These are phyloP conservation scores for Blastobasis lacticolella DNA, from an alignment of 2,888 invertebrate species.

Conservation along the genomic window DNA sequence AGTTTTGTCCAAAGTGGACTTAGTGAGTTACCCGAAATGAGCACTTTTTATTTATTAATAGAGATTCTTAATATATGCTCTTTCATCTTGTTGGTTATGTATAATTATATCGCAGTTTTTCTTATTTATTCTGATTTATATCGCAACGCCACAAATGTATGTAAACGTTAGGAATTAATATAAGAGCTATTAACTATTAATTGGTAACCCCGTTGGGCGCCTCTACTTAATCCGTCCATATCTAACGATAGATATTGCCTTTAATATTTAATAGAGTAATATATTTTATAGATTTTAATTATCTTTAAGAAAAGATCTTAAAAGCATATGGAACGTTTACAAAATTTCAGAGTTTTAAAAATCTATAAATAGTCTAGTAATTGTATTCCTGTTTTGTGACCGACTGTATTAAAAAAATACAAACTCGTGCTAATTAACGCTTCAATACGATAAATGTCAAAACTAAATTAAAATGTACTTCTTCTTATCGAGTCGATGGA, in stretches of 20 bases:
- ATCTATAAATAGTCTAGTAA: too few species aligned
- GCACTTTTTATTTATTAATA: constrained; percentile 64
- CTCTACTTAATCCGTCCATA: constrained; percentile 73
- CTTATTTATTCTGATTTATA: constrained; percentile 39
- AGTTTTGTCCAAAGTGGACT: constrained; percentile 40
- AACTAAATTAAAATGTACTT: too few species aligned
- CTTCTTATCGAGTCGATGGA: too few species aligned
- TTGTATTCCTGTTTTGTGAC: constrained; percentile 31
- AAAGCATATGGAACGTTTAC: constrained; percentile 55
- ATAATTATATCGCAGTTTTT: constrained; percentile 41
- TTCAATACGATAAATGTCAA: too few species aligned
- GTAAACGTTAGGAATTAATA: constrained; percentile 33
- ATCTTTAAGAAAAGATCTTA: constrained; percentile 58
- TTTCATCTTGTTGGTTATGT: constrained; percentile 60
- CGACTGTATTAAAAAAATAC: constrained; percentile 26
- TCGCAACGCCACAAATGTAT: constrained; percentile 48
- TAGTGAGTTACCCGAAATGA: constrained; percentile 70
- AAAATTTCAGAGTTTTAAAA: constrained; percentile 59
- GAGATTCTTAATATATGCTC: constrained; percentile 57
- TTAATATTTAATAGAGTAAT: constrained; percentile 74
- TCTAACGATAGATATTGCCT: constrained; percentile 73
- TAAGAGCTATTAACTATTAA: constrained; percentile 68
- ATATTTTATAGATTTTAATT: constrained; percentile 70
- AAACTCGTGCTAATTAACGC: constrained; percentile 10
- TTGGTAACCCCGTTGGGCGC: constrained; percentile 71